Conservation (phyloP, 2,888 invertebrate genomes). For the Ochlodes sylvanus region DNA sequence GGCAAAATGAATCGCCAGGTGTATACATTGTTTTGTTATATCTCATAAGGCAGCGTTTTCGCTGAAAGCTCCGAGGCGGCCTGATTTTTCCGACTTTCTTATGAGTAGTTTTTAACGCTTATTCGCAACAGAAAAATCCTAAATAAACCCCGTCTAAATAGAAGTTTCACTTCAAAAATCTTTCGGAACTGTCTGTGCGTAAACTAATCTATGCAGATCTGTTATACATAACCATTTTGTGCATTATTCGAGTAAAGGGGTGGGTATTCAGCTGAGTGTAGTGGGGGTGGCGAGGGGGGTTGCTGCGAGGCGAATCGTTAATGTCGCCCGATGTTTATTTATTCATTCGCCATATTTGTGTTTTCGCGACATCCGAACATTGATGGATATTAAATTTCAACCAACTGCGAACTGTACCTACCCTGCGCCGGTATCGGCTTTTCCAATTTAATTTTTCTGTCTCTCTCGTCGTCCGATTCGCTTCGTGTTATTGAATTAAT, state of each 20-base stretch:
- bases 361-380: conserved; percentile 44
- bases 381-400: conserved; percentile 44
- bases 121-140: too few species aligned
- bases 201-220: conserved; percentile 20
- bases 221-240: conserved; percentile 28
- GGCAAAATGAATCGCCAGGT: too few species aligned
- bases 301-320: conserved; percentile 52
- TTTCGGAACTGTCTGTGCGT: conserved; percentile 2
- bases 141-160: too few species aligned
- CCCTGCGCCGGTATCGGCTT: conserved; percentile 2
- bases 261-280: conserved; percentile 26
- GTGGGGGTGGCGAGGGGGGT: conserved; percentile 17
- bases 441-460: conserved; percentile 17
- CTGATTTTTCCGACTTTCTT: too few species aligned
- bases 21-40: too few species aligned
- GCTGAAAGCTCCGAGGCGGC: too few species aligned
- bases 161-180: too few species aligned
- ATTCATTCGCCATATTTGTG: conserved; percentile 40
- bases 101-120: too few species aligned
- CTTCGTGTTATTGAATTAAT: conserved; percentile 34
- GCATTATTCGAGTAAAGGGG: conserved; percentile 27
- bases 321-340: conserved; percentile 48
- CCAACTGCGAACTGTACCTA: conserved; percentile 12
- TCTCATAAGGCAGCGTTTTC: too few species aligned
- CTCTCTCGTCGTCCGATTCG: conserved; percentile 15